Percentiles rank a stretch among this genome's conserved stretches.
phyloP scores from a whole-genome alignment of 2,888 invertebrate genomes.

The Leptopilina myrica region DNA sequence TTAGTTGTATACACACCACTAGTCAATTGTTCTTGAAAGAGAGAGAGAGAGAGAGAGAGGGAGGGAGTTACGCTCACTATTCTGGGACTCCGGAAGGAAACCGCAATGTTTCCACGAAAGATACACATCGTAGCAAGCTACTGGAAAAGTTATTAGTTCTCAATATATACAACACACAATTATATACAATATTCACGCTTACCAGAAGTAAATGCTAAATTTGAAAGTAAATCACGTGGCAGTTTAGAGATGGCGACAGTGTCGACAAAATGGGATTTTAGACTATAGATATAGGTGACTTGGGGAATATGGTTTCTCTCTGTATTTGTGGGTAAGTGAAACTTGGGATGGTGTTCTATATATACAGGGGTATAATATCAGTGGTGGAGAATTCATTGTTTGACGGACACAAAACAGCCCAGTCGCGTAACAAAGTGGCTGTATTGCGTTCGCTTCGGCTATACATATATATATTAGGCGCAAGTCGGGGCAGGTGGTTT shows the following conservation, averaged over 20 bases:
- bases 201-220: constrained; percentile 1
- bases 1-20: background rate
- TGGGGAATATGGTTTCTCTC: background rate
- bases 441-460: constrained; percentile 66
- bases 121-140: constrained; percentile 18
- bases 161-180: background rate
- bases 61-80: too few relatives aligned
- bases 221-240: constrained; percentile 8
- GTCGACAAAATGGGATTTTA: background rate
- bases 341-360: constrained; percentile 48
- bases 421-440: constrained; percentile 75
- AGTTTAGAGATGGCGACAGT: constrained; percentile 28
- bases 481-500: constrained; percentile 41
- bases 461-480: constrained; percentile 58
- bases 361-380: constrained; percentile 51
- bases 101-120: constrained; percentile 21
- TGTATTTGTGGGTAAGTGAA: constrained; percentile 46
- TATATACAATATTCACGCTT: background rate
- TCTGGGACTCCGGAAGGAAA: constrained; percentile 26
- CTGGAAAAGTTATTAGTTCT: constrained; percentile 38
- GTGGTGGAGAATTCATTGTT: constrained; percentile 73
- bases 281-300: background rate
- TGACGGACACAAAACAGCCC: constrained; percentile 75
- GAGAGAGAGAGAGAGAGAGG: background rate
- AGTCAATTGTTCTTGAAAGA: constrained; percentile 19